These are phyloP conservation scores for Campylorhamphus procurvoides DNA, from an alignment of 2,113 vertebrate species.

Conservation along the genomic window DNA sequence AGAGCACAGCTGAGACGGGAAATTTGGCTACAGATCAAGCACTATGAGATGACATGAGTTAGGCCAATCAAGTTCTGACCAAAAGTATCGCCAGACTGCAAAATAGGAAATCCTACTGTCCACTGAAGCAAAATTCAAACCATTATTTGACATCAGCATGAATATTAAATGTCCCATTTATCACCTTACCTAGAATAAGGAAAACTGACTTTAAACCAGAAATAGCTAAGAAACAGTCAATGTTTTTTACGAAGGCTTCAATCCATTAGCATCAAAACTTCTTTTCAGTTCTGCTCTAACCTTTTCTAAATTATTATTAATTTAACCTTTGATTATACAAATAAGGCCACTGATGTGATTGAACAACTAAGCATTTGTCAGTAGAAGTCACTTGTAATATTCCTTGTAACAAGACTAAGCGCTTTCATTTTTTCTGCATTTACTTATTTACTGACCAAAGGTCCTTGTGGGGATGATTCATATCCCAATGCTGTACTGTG, in stretches of 20 bases:
- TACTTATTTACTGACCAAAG: neutral
- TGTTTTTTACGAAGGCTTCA: neutral
- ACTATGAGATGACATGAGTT: neutral
- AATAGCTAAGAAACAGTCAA: neutral
- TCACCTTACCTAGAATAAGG: neutral
- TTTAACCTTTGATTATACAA: slow-evolving; percentile 5
- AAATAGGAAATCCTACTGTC: neutral
- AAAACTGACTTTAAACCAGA: neutral
- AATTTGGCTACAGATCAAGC: neutral
- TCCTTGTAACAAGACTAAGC: neutral
- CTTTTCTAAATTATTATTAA: slow-evolving; percentile 37
- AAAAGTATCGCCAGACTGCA: neutral
- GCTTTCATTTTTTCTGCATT: neutral
- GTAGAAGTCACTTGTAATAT: neutral
- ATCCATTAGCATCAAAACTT: slow-evolving; percentile 22
- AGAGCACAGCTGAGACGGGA: neutral
- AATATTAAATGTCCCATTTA: neutral
- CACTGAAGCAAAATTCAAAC: neutral
- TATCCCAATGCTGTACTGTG: neutral
- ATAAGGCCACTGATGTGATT: neutral
- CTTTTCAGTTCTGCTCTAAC: slow-evolving; percentile 3
- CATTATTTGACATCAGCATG: neutral
- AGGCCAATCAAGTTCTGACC: neutral
- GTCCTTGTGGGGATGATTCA: neutral
- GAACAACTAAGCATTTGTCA: neutral